phyloP scores from a whole-genome alignment of 2,888 invertebrate genomes.

The Platycheirus albimanus region DNA sequence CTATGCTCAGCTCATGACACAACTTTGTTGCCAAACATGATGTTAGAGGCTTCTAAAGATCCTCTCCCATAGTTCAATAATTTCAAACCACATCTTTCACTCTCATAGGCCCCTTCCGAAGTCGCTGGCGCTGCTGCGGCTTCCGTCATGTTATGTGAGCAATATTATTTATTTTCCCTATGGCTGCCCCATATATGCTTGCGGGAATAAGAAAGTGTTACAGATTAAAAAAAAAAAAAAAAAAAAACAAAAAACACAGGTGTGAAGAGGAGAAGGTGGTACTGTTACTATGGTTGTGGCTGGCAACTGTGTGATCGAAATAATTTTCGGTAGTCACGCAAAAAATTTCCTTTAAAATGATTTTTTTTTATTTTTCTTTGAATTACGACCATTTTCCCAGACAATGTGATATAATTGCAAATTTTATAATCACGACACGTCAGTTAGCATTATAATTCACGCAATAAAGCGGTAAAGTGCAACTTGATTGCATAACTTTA shows the following conservation, averaged over 20 bases:
- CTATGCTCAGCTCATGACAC: not conserved
- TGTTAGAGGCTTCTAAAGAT: not conserved
- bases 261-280: conserved; percentile 6
- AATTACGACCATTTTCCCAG: conserved; percentile 38
- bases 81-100: conserved; percentile 17
- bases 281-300: not conserved
- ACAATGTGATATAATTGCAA: conserved; percentile 52
- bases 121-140: not conserved
- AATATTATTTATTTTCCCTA: conserved; percentile 24
- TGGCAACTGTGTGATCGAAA: conserved; percentile 28
- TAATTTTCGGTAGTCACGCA: conserved; percentile 71
- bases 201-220: conserved; percentile 29
- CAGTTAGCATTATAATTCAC: conserved; percentile 43
- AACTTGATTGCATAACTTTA: conserved; percentile 50
- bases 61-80: not conserved
- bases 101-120: not conserved
- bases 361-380: conserved; percentile 26
- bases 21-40: conserved; percentile 12
- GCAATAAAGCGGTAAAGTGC: conserved; percentile 57
- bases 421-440: conserved; percentile 46
- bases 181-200: conserved; percentile 1
- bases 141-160: conserved; percentile 53
- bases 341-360: conserved; percentile 52
- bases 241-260: not conserved
- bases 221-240: not conserved